A percentile compares a stretch with the other conserved stretches of the same genome.
These are phyloP conservation scores for Diachasma alloeum DNA, from an alignment of 1,140 invertebrate genomes.

Conservation along the genomic window DNA sequence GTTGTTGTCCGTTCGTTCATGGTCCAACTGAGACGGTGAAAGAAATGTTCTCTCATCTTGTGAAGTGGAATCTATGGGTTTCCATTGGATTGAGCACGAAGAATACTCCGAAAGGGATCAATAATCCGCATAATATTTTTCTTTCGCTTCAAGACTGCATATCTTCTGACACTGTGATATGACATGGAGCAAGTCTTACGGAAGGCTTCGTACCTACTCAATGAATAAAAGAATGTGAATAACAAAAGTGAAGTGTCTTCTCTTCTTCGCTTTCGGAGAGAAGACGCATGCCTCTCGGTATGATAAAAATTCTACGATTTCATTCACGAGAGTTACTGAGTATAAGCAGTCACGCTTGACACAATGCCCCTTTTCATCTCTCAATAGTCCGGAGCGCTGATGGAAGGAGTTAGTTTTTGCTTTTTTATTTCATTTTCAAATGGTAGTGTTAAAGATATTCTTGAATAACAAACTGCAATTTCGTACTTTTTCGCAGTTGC, in stretches of 20 bases:
- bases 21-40: background rate
- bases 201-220: background rate
- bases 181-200: too few species aligned
- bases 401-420: constrained; percentile 37
- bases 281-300: background rate
- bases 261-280: background rate
- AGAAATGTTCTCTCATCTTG: background rate
- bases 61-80: background rate
- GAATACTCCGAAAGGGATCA: too few species aligned
- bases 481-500: constrained; percentile 36
- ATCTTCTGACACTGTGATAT: too few species aligned
- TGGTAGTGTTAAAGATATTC: background rate
- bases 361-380: background rate
- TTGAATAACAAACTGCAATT: constrained; percentile 53
- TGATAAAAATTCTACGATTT: constrained; percentile 22
- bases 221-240: background rate
- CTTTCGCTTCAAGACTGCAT: too few species aligned
- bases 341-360: background rate
- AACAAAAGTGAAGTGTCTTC: background rate
- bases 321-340: constrained; percentile 16
- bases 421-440: constrained; percentile 37
- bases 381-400: background rate
- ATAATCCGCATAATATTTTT: too few species aligned
- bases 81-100: background rate
- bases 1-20: background rate